Evolutionary conservation across 2,888 invertebrate genomes (phyloP).

Genomic region (Himalopsyche anomala): DNA sequence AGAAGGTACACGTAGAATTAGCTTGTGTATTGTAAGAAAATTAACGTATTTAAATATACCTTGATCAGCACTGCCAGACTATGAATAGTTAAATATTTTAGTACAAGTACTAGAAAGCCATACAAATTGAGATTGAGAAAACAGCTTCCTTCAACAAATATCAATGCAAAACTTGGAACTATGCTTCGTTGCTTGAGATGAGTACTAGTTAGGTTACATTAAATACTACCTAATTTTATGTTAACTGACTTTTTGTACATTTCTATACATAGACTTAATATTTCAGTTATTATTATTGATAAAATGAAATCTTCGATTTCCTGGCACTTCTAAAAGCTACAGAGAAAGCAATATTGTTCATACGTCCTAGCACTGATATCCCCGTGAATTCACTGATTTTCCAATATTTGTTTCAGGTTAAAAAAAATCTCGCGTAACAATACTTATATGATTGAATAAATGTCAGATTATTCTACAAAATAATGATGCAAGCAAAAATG

Average conservation of each 20-base stretch:
- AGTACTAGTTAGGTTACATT: background rate
- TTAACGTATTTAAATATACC: too few relatives aligned
- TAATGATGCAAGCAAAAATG: slow-evolving; percentile 21
- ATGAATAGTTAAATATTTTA: background rate
- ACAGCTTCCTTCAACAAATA: background rate
- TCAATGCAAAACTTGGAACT: background rate
- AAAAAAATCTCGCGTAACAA: background rate
- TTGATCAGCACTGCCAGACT: too few relatives aligned
- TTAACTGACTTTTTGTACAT: slow-evolving; percentile 24
- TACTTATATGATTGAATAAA: background rate
- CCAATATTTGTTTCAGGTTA: background rate
- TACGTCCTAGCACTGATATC: too few relatives aligned
- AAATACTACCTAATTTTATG: slow-evolving; percentile 9
- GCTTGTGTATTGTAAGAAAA: too few relatives aligned
- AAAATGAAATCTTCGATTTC: too few relatives aligned
- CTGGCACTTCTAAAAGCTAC: too few relatives aligned
- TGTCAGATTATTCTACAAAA: slow-evolving; percentile 32
- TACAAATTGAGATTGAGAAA: background rate
- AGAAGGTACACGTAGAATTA: too few relatives aligned
- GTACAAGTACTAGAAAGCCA: slow-evolving; percentile 7
- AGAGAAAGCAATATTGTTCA: too few relatives aligned
- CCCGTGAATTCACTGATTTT: background rate
- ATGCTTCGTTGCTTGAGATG: background rate
- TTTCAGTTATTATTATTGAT: too few relatives aligned
- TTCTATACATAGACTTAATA: background rate